A percentile compares a stretch with the other conserved stretches of the same genome.
Conservation (phyloP, 30 jellyfish, hydroid and myxozoan species). For the Cassiopea xamachana region DNA sequence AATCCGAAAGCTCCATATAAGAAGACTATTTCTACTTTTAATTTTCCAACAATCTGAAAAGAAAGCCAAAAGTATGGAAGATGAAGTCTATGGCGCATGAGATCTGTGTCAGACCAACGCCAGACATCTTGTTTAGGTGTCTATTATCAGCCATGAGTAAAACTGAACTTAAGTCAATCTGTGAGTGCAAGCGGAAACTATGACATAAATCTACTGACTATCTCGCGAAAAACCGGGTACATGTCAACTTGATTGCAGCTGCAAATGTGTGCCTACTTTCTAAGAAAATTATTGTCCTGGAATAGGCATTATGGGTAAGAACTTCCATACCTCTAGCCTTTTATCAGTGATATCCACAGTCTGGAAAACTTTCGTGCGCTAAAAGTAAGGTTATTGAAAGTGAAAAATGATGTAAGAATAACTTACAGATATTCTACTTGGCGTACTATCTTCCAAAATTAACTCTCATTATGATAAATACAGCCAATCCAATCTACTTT, state of each 20-base stretch:
- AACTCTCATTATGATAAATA: not conserved
- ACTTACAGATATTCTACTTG: no score
- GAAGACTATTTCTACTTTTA: constrained; percentile 56
- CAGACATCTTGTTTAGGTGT: no score
- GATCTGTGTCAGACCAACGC: no score
- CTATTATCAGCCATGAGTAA: no score
- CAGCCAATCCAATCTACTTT: not conserved
- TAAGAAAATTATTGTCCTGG: no score
- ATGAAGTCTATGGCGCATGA: not conserved
- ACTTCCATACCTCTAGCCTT: constrained; percentile 54
- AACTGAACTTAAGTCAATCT: no score
- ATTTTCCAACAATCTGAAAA: constrained; percentile 56
- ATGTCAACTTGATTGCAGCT: no score
- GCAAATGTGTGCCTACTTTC: no score
- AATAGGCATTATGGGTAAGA: not conserved
- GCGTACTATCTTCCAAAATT: not conserved
- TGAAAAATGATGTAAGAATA: not conserved
- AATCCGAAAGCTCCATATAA: constrained; percentile 67
- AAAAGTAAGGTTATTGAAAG: not conserved
- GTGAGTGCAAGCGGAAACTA: no score
- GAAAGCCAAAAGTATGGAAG: not conserved
- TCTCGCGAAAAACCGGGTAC: no score
- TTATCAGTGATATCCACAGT: constrained; percentile 45
- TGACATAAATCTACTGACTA: no score
- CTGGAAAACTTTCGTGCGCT: constrained; percentile 53